Base-by-base conservation (phyloP, 2,888 invertebrate genomes). In the Scrobipalpa costella region DNA sequence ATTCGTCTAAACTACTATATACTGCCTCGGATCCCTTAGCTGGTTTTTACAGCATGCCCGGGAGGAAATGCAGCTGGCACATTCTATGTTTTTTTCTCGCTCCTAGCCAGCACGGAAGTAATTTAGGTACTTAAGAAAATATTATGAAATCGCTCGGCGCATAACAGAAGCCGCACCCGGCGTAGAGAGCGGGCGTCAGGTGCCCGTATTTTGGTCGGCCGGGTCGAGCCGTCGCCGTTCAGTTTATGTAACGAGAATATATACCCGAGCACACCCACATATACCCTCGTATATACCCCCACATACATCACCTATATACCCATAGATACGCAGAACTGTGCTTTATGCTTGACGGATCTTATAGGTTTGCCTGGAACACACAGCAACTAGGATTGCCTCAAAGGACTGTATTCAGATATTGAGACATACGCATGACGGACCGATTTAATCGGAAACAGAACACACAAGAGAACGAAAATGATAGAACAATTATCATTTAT, bases 181-280 rank as follows among this genome's bases (percentile, higher is more conserved):
- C 66, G 71, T 73, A 75, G 81, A 82, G 82, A 77, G 80, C 80
- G 82, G 80, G 84, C 87, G 89, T 85, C 90, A 90, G 90, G 90
- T 90, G 90, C 85, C 84, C 82, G 88, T 85, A 89, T 90, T 90
- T 90, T 83, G 88, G 90, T 85, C 86, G 86, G 81, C 76, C 80
- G 81, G 79, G 79, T 81, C 84, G 84, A 82, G 83, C 83, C 83
- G 83, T 80, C 85, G 84, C 82, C 82, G 76, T 82, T 80, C 82
- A 80, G 86, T 81, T 88, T 89, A 89, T 87, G 81, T 88, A 87
- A 85, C 82, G 74, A 72, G 69, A 72, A 72, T 71, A 84, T 77
- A 80, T 77, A 80, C 72, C 81, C 83, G 77, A 73, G 79, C 81
- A 65, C 36, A 57, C 50, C 52, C 34, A 44, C 44, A 61, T 49